Evolutionary conservation across 2,888 invertebrate genomes (phyloP).

Genomic region (Tanytarsus gracilentus): DNA sequence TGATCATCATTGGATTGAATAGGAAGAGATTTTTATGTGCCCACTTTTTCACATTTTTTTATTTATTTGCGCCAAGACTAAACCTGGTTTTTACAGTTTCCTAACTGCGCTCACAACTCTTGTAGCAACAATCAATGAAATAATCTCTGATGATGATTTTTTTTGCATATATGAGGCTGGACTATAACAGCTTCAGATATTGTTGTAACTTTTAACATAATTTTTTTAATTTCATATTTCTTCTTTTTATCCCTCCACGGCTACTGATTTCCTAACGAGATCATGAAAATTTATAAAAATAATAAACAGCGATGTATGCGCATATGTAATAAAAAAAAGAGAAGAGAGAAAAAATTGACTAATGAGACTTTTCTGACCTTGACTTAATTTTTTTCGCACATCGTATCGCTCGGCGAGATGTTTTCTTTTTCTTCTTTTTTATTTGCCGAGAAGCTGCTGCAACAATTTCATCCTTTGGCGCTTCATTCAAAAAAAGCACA

Average conservation of each 20-base stretch:
- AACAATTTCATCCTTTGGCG: no score
- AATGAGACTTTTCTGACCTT: constrained; percentile 9
- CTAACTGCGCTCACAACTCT: not conserved
- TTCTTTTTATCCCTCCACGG: no score
- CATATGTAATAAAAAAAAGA: not conserved
- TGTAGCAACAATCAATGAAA: not conserved
- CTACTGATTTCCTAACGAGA: constrained; percentile 6
- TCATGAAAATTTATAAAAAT: not conserved
- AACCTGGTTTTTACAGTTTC: constrained; percentile 12
- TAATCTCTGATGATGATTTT: no score
- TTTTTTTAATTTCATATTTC: no score
- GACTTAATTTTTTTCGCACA: constrained; percentile 15
- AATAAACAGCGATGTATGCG: not conserved
- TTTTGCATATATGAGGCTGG: no score
- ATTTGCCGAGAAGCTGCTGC: no score
- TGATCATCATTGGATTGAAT: not conserved
- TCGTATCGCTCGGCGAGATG: not conserved
- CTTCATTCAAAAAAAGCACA: no score
- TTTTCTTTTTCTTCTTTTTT: not conserved
- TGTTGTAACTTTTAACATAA: no score
- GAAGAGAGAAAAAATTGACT: not conserved
- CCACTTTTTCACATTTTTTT: not conserved
- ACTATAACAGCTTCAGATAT: no score
- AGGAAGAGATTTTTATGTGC: not conserved
- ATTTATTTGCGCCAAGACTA: not conserved